Evolutionary conservation across 2,797 vertebrate species (phyloP).

Genomic region (Enteromius argenteus): DNA sequence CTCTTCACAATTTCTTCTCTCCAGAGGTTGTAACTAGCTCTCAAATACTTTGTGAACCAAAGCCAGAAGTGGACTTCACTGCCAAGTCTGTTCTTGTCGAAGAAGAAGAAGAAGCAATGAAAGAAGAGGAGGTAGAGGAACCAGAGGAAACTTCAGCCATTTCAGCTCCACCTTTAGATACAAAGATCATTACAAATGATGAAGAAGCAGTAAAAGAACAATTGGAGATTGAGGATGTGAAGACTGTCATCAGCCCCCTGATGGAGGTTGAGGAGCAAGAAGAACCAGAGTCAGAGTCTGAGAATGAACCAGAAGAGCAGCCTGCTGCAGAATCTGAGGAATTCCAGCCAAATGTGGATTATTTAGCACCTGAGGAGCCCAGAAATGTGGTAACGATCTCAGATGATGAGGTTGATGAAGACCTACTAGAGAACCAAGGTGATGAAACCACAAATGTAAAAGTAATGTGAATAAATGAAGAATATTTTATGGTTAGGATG

Average conservation of each 20-base stretch:
- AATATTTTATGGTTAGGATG: not conserved
- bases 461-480: not conserved
- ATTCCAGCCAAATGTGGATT: conserved; percentile 3
- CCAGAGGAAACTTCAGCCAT: conserved; percentile 52
- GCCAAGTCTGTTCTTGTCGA: conserved; percentile 76
- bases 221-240: not conserved
- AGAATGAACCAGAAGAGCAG: conserved; percentile 64
- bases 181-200: conserved; percentile 9
- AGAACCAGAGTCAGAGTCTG: conserved; percentile 66
- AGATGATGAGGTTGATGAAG: conserved; percentile 44
- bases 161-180: conserved; percentile 41
- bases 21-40: conserved; percentile 59
- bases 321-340: conserved; percentile 13
- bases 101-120: conserved; percentile 67
- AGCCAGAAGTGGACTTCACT: conserved; percentile 69
- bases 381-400: conserved; percentile 28
- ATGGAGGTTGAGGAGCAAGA: conserved; percentile 50
- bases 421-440: conserved; percentile 39
- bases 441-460: conserved; percentile 6
- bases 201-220: conserved; percentile 32
- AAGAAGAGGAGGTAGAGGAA: conserved; percentile 57
- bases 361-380: conserved; percentile 15
- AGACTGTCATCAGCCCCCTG: conserved; percentile 15
- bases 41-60: conserved; percentile 63
- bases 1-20: conserved; percentile 38